These are phyloP conservation scores for Aspidiotus destructor DNA, from an alignment of 2,888 invertebrate genomes.

Conservation along the genomic window DNA sequence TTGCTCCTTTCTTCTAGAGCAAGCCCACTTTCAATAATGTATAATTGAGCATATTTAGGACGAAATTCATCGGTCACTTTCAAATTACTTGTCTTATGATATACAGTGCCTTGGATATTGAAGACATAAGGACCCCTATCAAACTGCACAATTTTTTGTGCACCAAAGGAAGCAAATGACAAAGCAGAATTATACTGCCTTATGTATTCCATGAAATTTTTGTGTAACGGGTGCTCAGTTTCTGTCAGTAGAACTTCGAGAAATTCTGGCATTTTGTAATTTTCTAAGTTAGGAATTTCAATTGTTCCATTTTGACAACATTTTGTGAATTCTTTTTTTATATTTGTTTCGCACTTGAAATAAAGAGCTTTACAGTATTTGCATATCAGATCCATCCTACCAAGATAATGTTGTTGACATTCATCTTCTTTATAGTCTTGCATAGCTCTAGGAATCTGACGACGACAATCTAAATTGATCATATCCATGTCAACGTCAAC, in stretches of 20 bases:
- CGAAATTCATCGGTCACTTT: neutral
- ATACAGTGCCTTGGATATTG: slow-evolving; percentile 7
- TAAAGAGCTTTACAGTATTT: neutral
- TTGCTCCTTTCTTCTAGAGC: neutral
- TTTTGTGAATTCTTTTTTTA: neutral
- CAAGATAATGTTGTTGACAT: neutral
- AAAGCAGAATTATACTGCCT: slow-evolving; percentile 8
- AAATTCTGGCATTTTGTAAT: neutral
- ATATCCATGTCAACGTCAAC: too few relatives aligned
- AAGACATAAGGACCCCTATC: neutral
- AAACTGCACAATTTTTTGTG: neutral
- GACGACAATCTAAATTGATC: too few relatives aligned
- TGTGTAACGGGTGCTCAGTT: neutral
- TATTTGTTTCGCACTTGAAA: neutral
- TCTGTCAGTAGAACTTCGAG: neutral
- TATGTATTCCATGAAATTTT: neutral
- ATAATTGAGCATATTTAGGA: neutral
- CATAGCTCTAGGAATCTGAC: too few relatives aligned
- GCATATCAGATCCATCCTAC: neutral
- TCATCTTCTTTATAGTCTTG: neutral
- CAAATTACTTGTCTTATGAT: neutral
- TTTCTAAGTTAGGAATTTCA: neutral
- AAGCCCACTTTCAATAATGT: slow-evolving; percentile 3
- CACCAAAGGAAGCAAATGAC: slow-evolving; percentile 7
- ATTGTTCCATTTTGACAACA: neutral